Evolutionary conservation across 35 echinoderm and acorn worm species (phyloP), one percentile per base, ranked within the genome.

Genomic region (Apostichopus japonicus): DNA sequence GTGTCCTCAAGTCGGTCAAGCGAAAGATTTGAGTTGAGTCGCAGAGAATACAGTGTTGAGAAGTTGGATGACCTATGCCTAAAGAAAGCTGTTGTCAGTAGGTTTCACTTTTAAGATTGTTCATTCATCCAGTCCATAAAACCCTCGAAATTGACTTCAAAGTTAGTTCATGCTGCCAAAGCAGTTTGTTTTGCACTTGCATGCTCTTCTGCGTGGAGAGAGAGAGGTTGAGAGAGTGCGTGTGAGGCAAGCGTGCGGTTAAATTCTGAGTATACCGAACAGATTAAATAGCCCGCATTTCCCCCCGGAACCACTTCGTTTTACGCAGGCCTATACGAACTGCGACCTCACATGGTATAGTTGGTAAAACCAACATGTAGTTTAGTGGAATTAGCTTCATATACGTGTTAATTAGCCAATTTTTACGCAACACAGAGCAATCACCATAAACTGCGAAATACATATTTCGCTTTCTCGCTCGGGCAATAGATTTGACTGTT

Each of bases 1-100:
- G 71, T 75, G 17, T 75, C 71, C 71, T 75, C 71, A 75, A 75
- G 17, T 75, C 71, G 71, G 71, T 75, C 71, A 75, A 19, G 71
- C 71, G 17, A 23, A 75, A 75, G n/a, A 23, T 19, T 19, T 19
- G 17, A 75, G 71, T 75, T 75, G 17, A 75, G 17, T 75, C 71
- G 71, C 13, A 19, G 71, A 75, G 71, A 75, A 75, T 24, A 75
- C 17, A 23, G 71, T 19, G 22, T 19, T 0, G 71, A 75, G 71
- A 15, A 19, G 14, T 75, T 75, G 71, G 71, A 7, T 75, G 71
- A 75, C 71, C 71, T 75, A 75, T 75, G 71, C 71, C 71, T 75
- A 14, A 23, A 75, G 71, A 75, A 75, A 75, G 71, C 6, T 75
- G 71, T 23, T 75, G 71, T 75, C 71, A 75, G 71, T 19, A 75